Evolutionary conservation across 2,113 vertebrate genomes (phyloP), one percentile per base, ranked within the genome.

Genomic region (Perca fluviatilis): DNA sequence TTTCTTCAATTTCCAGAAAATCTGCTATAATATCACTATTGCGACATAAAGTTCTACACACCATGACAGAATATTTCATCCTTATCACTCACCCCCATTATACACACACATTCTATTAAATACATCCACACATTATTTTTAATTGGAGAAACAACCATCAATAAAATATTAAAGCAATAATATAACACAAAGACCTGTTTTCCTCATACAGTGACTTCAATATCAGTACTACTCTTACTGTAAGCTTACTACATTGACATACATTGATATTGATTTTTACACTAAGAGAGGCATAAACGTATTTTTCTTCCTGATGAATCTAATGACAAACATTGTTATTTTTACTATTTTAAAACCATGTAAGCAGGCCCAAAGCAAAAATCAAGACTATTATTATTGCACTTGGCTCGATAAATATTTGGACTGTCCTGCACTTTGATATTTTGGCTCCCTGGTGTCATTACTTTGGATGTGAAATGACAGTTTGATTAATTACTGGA

Each of bases 401-500:
- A 40, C 13, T 64, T 60, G 62, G 27, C 49, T 90, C 25, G 3
- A 53, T 60, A 80, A 85, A 87, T 85, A 79, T 80, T 81, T 87
- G 76, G 60, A 54, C 76, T 56, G 79, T 43, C 40, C 27, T 47
- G 40, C 6, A 11, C 56, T 78, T 49, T 78, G 71, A 80, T 81
- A 68, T 57, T 65, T 77, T 83, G 65, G 77, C 79, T 85, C 58
- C 7, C 8, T 0, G 47, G 16, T 71, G 46, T 51, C 70, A 53
- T 72, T 72, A 33, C 70, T 63, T 70, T 85, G 86, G 86, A 85
- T 73, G 73, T 72, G 65, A 76, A 76, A 61, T 57, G 79, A 82
- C 88, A 86, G 76, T 70, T 79, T 90, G 86, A 90, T 88, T 90
- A 90, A 90, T 90, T 72, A 79, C 86, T 69, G 77, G 47, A 72